Conservation (phyloP, 2,888 invertebrate genomes). For the Lacanobia wlatinum region DNA sequence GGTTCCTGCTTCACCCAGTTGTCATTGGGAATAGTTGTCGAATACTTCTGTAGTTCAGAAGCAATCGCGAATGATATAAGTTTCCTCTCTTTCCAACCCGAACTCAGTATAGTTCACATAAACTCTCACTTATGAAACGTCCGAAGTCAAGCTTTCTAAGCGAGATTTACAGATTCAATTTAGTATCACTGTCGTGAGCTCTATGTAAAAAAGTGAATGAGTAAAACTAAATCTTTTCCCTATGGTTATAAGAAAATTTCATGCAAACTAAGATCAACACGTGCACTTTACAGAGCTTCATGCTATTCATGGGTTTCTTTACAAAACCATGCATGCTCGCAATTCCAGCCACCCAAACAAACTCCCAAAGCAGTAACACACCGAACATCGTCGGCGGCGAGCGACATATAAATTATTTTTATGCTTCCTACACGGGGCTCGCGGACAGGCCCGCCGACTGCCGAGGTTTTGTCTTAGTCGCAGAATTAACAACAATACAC, state of each 20-base stretch:
- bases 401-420: constrained; percentile 78
- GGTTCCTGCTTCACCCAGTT: constrained; percentile 2
- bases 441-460: constrained; percentile 57
- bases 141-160: too few species aligned
- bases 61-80: background rate
- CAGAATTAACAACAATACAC: constrained; percentile 72
- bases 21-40: background rate
- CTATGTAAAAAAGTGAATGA: too few species aligned
- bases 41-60: background rate
- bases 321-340: background rate
- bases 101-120: too few species aligned
- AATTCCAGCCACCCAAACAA: background rate
- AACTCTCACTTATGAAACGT: too few species aligned
- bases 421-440: constrained; percentile 71
- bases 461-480: constrained; percentile 68
- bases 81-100: too few species aligned
- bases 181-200: too few species aligned
- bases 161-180: too few species aligned
- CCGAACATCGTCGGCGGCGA: constrained; percentile 59
- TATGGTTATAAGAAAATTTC: too few species aligned
- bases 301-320: background rate
- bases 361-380: constrained; percentile 37
- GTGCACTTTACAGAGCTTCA: background rate
- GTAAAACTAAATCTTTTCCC: too few species aligned
- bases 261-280: too few species aligned